Conservation (phyloP, 2,888 invertebrate genomes). For the Sinhomidia bicolor region DNA sequence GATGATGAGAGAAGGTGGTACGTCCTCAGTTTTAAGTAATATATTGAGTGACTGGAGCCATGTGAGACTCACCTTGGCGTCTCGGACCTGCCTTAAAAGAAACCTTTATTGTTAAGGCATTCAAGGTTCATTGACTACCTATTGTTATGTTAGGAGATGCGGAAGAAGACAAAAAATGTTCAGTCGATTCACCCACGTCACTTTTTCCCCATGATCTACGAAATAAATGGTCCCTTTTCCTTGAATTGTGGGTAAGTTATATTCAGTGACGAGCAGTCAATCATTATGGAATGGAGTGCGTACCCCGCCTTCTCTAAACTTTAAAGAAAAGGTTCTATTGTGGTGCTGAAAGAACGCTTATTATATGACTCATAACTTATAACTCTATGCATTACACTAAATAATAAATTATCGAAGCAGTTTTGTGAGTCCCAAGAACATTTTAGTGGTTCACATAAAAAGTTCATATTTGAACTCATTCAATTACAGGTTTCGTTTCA, state of each 20-base stretch:
- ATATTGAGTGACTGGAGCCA: conserved; percentile 19
- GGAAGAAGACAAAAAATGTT: conserved; percentile 8
- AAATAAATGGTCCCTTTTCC: background rate
- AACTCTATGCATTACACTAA: background rate
- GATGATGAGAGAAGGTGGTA: background rate
- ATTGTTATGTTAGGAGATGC: background rate
- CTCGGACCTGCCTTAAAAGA: conserved; percentile 27
- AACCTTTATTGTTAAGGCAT: background rate
- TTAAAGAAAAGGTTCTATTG: background rate
- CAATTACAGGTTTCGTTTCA: too few relatives aligned
- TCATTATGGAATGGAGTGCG: background rate
- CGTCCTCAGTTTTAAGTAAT: background rate
- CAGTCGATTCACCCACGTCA: background rate
- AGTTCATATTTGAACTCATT: too few relatives aligned
- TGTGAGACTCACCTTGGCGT: conserved; percentile 17
- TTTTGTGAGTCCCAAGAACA: too few relatives aligned
- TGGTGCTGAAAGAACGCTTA: background rate
- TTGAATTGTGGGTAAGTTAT: background rate
- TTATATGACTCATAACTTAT: background rate
- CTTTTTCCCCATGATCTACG: background rate
- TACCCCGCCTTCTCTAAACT: background rate
- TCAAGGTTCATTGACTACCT: conserved; percentile 48
- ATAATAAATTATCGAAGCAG: too few relatives aligned
- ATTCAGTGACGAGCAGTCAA: conserved; percentile 38
- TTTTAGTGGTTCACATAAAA: too few relatives aligned